Conservation (phyloP, 2,888 invertebrate genomes). For the Digitonthophagus gazella region DNA sequence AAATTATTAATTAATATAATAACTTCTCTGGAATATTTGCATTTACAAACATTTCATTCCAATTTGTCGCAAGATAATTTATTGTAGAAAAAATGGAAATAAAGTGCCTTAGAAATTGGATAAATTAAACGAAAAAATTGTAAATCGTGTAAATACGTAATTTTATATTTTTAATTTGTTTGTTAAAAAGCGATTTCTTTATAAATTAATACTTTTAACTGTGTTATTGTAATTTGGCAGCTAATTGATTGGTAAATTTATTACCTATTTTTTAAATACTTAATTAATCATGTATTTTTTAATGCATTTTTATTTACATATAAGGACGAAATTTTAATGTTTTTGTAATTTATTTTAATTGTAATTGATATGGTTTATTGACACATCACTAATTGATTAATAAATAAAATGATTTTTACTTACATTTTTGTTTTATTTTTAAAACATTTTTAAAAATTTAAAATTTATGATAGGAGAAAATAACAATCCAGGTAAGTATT, state of each 20-base stretch:
- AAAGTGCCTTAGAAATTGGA: conserved; percentile 6
- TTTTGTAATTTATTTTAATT: conserved; percentile 13
- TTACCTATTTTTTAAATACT: not conserved
- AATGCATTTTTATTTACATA: not conserved
- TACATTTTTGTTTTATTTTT: too few species aligned
- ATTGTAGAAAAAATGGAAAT: not conserved
- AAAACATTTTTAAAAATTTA: too few species aligned
- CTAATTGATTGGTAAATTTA: not conserved
- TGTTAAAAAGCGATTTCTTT: not conserved
- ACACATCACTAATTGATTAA: conserved; percentile 14
- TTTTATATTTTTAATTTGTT: not conserved
- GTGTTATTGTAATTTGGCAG: not conserved
- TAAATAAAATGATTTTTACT: too few species aligned
- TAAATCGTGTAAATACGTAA: conserved; percentile 3
- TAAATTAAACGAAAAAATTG: not conserved
- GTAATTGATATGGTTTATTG: not conserved
- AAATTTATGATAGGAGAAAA: too few species aligned
- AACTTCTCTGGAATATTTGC: not conserved
- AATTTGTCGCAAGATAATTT: not conserved
- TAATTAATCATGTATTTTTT: too few species aligned
- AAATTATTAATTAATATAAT: not conserved
- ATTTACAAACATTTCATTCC: conserved; percentile 11
- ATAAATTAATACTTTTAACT: not conserved
- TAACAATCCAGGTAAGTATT: too few species aligned
- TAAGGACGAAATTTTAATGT: not conserved